Base-by-base conservation (phyloP, 1,140 invertebrate genomes). In the Drosophila paulistorum region DNA sequence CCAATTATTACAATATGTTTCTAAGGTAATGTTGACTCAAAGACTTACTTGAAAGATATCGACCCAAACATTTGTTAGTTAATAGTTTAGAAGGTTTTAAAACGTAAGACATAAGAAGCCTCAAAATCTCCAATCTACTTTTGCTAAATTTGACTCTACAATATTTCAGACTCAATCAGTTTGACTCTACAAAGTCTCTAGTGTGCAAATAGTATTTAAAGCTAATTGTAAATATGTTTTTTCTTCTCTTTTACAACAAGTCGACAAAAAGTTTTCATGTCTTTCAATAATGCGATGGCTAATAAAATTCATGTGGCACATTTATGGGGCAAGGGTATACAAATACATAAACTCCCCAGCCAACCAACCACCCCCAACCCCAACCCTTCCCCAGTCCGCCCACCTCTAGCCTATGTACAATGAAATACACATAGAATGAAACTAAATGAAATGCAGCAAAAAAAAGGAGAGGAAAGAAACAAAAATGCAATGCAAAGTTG, bases 351-450 rank as follows among this genome's bases (percentile, higher is more conserved):
- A 23, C 45, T 20, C 17, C 37, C 2, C 37, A 13, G 3, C 10
- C 4, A 39, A 13, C 3, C 3, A 37, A 48, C 45, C 7, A 30
- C 45, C 45, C 14, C 14, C 20, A 23, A 23, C 20, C 20, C 17
- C 42, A 14, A 37, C 45, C 45, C 30, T 30, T 48, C 17, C 45
- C 2, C 7, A 10, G 23, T n/a, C n/a, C 45, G 20, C 17, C 20
- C 45, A 20, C 45, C 4, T 51, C 20, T 62, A 23, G 57, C 57
- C 35, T 39, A 30, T 41, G n/a, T 35, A 20, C 35, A 59, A 64
- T 69, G 55, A 64, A 76, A 77, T 23, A 41, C 33, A 63, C 33
- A 63, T 76, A 76, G 74, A 79, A 78, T 65, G 69, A 78, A 78
- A 72, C 45, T 33, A 59, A 68, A 60, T 33, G 39, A 68, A 77